Evolutionary conservation across 2,797 vertebrate species (phyloP).

Genomic region (Dermochelys coriacea): DNA sequence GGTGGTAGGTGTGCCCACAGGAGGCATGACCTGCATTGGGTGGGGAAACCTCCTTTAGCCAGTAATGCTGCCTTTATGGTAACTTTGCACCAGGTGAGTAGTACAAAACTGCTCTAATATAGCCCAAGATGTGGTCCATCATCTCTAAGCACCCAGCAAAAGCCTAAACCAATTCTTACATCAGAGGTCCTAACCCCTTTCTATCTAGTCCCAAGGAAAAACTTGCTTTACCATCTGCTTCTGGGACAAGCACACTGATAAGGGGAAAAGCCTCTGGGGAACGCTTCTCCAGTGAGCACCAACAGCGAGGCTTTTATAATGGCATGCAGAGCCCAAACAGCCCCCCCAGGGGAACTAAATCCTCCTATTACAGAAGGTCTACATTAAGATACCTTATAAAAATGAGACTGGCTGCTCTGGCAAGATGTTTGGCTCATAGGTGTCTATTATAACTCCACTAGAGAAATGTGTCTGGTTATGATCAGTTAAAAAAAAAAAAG

Average conservation of each 20-base stretch:
- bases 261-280: background rate
- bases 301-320: background rate
- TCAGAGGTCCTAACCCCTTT: slow-evolving; percentile 16
- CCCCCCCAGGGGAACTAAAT: background rate
- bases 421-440: background rate
- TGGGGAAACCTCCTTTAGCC: background rate
- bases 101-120: background rate
- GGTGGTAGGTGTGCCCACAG: background rate
- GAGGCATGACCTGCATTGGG: background rate
- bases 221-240: background rate
- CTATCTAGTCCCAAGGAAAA: slow-evolving; percentile 6
- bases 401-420: background rate
- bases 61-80: background rate
- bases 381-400: background rate
- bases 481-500: background rate
- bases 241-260: background rate
- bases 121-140: rapidly evolving
- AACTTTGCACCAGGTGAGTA: background rate
- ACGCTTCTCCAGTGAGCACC: background rate
- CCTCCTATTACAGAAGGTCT: background rate
- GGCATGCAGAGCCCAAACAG: background rate
- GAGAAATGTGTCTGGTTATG: background rate
- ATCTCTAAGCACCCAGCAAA: background rate
- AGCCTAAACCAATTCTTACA: background rate
- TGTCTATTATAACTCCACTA: background rate